Evolutionary conservation across 2,113 vertebrate species (phyloP).

Genomic region (Picathartes gymnocephalus): DNA sequence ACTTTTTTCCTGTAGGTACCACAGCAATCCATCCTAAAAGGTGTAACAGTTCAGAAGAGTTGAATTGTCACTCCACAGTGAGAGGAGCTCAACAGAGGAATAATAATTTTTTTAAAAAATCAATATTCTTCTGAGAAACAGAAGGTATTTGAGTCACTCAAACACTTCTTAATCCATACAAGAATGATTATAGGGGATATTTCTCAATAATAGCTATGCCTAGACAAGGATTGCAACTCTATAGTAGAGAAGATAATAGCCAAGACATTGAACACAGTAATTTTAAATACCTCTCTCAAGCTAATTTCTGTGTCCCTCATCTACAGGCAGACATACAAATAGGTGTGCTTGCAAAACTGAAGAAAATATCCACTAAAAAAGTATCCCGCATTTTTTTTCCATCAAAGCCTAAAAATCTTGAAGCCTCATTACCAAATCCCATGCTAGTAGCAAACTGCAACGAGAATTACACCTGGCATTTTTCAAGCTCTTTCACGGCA

Average conservation of each 20-base stretch:
- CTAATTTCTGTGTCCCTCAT: not conserved
- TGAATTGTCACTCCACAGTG: not conserved
- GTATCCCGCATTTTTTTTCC: not conserved
- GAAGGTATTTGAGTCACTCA: not conserved
- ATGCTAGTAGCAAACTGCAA: not conserved
- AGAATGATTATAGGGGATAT: not conserved
- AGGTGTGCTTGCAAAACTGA: accelerated
- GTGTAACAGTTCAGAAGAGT: not conserved
- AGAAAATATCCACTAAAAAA: not conserved
- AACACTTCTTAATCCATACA: not conserved
- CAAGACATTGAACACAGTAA: not conserved
- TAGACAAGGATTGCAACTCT: not conserved
- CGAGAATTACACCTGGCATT: not conserved
- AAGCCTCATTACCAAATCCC: not conserved
- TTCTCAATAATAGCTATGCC: not conserved
- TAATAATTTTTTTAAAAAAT: not conserved
- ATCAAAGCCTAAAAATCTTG: not conserved
- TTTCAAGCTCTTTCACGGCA: not conserved
- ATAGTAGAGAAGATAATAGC: not conserved
- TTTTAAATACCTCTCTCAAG: not conserved
- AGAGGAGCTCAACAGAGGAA: not conserved
- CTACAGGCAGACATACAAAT: not conserved
- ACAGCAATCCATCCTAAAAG: not conserved
- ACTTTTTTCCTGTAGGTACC: not conserved
- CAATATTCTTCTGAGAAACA: not conserved